Conservation (phyloP, 2,797 vertebrate genomes). For the Cyprinella venusta region DNA sequence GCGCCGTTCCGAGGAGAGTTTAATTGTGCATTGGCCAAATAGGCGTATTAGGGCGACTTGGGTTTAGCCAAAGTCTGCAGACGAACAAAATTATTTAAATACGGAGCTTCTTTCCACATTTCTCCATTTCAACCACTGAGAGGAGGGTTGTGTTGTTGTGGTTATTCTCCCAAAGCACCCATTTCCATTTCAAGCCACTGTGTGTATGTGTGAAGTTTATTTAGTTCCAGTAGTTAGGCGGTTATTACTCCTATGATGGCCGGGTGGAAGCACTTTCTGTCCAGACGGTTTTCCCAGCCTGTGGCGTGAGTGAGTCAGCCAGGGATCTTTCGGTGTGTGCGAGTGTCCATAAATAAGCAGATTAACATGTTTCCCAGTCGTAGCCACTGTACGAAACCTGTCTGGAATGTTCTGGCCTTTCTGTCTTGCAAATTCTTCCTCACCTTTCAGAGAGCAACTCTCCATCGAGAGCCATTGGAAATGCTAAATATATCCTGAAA, state of each 20-base stretch:
- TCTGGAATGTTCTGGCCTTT: constrained; percentile 38
- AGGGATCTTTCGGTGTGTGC: constrained; percentile 40
- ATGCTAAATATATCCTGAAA: constrained; percentile 51
- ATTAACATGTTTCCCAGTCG: constrained; percentile 51
- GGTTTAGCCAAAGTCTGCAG: constrained; percentile 28
- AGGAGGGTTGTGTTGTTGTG: constrained; percentile 33
- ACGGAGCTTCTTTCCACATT: constrained; percentile 32
- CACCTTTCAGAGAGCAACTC: neutral
- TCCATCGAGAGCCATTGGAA: constrained; percentile 36
- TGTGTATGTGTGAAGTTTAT: constrained; percentile 42
- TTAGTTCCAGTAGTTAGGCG: constrained; percentile 39
- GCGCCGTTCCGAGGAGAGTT: constrained; percentile 56
- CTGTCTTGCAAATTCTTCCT: neutral
- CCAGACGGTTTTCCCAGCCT: constrained; percentile 53
- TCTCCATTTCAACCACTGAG: constrained; percentile 5
- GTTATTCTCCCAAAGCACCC: constrained; percentile 27
- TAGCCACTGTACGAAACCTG: constrained; percentile 44
- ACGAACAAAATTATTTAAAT: constrained; percentile 42
- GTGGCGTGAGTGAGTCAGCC: constrained; percentile 56
- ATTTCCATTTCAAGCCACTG: constrained; percentile 47
- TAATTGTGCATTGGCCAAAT: constrained; percentile 37
- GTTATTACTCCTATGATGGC: constrained; percentile 51
- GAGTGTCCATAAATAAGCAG: constrained; percentile 54
- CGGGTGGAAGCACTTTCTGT: constrained; percentile 46
- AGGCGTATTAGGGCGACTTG: constrained; percentile 42